These are phyloP conservation scores for Muscicapa comitata DNA, from an alignment of 2,797 vertebrate genomes.

Conservation along the genomic window DNA sequence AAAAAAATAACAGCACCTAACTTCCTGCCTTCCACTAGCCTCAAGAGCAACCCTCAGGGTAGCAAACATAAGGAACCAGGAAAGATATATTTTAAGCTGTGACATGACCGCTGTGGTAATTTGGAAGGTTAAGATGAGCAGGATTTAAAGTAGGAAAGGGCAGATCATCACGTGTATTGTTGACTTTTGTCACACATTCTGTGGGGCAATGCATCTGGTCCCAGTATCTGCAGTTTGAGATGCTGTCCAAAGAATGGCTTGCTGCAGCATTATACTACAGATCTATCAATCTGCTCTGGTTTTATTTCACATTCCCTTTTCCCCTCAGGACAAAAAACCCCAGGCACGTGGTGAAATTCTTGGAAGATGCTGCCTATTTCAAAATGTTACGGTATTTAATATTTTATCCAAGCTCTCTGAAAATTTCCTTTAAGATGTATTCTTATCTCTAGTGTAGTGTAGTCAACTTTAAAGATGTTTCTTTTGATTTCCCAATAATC, in stretches of 20 bases:
- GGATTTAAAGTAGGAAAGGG: not conserved
- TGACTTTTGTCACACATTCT: not conserved
- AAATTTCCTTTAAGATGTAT: not conserved
- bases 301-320: not conserved
- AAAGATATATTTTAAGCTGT: not conserved
- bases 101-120: not conserved
- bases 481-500: not conserved
- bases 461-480: not conserved
- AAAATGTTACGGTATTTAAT: not conserved
- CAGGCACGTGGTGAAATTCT: not conserved
- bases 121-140: not conserved
- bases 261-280: not conserved
- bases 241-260: not conserved
- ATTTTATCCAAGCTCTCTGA: not conserved
- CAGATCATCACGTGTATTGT: accelerated
- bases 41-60: not conserved
- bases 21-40: conserved; percentile 48
- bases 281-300: not conserved
- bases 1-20: conserved; percentile 59
- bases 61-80: not conserved
- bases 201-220: not conserved
- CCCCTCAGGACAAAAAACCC: not conserved
- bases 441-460: not conserved
- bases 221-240: not conserved
- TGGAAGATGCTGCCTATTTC: not conserved